Evolutionary conservation across 2,888 invertebrate genomes (phyloP), one percentile per base, ranked within the genome.

Genomic region (Trichopria drosophilae): DNA sequence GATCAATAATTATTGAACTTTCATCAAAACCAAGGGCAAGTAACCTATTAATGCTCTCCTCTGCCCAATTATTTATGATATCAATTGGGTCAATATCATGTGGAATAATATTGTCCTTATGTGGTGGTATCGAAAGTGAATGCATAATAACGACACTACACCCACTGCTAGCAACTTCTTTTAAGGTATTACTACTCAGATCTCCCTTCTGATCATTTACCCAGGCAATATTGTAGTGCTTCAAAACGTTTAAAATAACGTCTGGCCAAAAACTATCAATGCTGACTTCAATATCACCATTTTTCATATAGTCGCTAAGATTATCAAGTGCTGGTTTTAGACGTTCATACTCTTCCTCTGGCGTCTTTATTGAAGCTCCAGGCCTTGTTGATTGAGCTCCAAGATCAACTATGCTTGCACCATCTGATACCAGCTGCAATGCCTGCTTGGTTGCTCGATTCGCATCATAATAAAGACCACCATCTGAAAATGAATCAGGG

Each of bases 371-470:
- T 46, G 16, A 46, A 13, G 46, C 37, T 9, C 46, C 46, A 46
- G 46, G 46, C 39, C 46, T 46, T 46, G 46, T 46, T 46, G 46
- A 46, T 46, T 46, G 46, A 46, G 46, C 46, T 39, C 46, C 46
- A 46, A 46, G 46, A 10, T 46, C 46, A 46, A 46, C 46, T 46
- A 46, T 39, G 16, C 45, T 45, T 45, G 45, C 45, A 45, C 45
- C 45, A 15, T 45, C 45, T 45, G 45, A 45, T 45, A 45, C 7
- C 45, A 45, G 45, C 16, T 13, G 45, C 37, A 45, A 37, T 45
- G 45, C 45, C 16, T 45, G 45, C 45, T 45, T 45, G 45, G 45
- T 45, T 45, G 45, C 45, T 45, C 37, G 45, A 45, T 45, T 37
- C 37, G 45, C 36, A 45, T 45, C 45, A 45, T 45, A 45, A 45